phyloP scores from a whole-genome alignment of 2,797 vertebrate species.

The Falco columbarius region DNA sequence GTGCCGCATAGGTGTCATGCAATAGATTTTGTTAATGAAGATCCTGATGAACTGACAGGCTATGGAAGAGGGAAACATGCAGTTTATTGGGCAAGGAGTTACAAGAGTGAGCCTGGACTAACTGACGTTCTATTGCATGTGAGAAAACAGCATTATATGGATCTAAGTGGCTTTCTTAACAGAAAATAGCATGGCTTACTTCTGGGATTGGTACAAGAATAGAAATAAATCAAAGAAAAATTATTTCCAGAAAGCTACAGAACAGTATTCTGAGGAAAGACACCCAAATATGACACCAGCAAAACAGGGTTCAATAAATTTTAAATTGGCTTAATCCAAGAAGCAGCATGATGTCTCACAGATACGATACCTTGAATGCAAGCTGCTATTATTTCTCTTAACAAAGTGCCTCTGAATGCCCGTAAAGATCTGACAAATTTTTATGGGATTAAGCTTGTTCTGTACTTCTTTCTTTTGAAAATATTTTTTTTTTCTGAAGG shows the following conservation, averaged over 20 bases:
- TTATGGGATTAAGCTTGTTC: not conserved
- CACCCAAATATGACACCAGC: not conserved
- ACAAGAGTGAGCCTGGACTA: not conserved
- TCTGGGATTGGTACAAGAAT: not conserved
- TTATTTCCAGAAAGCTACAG: not conserved
- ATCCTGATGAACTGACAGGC: not conserved
- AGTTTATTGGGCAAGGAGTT: not conserved
- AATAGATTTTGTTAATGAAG: not conserved
- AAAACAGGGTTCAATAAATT: conserved; percentile 3
- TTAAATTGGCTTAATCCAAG: conserved; percentile 42
- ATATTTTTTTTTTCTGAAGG: not conserved
- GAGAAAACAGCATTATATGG: not conserved
- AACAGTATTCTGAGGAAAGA: not conserved
- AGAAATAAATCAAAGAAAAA: conserved; percentile 25
- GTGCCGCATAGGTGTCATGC: rapidly evolving
- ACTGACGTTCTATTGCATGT: not conserved
- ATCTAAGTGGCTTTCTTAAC: not conserved
- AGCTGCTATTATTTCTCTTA: conserved; percentile 38
- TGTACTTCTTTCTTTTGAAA: not conserved
- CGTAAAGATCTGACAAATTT: not conserved
- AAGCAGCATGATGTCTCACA: conserved; percentile 3
- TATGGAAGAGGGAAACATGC: not conserved
- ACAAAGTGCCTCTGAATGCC: conserved; percentile 10
- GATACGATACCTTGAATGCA: not conserved
- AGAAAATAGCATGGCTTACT: not conserved